A percentile compares a stretch with the other conserved stretches of the same genome.
Evolutionary conservation across 64 coral and sea anemone species (phyloP).

Genomic region (Montipora sp.): DNA sequence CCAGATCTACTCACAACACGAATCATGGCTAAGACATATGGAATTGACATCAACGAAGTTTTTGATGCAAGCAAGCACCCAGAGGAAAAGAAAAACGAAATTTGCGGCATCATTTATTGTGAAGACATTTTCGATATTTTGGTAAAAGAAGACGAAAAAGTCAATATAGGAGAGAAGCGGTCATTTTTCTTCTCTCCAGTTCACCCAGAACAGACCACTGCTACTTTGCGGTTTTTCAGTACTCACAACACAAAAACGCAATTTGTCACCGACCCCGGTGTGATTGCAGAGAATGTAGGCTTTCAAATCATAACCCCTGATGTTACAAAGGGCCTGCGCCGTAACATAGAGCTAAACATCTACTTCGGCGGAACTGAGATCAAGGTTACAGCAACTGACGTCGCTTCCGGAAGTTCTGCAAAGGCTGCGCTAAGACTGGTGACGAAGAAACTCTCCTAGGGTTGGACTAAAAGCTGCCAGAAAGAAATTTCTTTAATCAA

Average conservation of each 20-base stretch:
- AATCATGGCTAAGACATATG: constrained; percentile 75
- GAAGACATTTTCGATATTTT: constrained; percentile 63
- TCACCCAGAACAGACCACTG: constrained; percentile 40
- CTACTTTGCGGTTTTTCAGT: constrained; percentile 55
- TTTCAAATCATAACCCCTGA: constrained; percentile 71
- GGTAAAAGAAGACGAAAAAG: constrained; percentile 68
- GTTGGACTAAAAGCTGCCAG: background rate
- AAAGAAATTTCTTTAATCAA: background rate
- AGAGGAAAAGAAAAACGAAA: constrained; percentile 10
- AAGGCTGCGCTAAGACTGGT: constrained; percentile 68
- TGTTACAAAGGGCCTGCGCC: constrained; percentile 44
- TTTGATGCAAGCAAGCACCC: constrained; percentile 61
- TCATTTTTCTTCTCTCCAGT: constrained; percentile 47
- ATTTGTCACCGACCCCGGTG: constrained; percentile 62
- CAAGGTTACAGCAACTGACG: constrained; percentile 68
- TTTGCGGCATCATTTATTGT: constrained; percentile 47
- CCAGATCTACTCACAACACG: constrained; percentile 61
- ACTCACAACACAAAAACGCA: constrained; percentile 17
- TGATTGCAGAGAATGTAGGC: constrained; percentile 60
- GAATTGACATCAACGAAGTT: constrained; percentile 43
- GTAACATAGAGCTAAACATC: constrained; percentile 63
- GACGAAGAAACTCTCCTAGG: constrained; percentile 46
- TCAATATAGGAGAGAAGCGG: constrained; percentile 64
- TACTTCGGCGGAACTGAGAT: constrained; percentile 81
- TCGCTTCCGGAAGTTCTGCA: constrained; percentile 67